These are phyloP conservation scores for Argyrosomus regius DNA, from an alignment of 2,797 vertebrate genomes.

Conservation along the genomic window DNA sequence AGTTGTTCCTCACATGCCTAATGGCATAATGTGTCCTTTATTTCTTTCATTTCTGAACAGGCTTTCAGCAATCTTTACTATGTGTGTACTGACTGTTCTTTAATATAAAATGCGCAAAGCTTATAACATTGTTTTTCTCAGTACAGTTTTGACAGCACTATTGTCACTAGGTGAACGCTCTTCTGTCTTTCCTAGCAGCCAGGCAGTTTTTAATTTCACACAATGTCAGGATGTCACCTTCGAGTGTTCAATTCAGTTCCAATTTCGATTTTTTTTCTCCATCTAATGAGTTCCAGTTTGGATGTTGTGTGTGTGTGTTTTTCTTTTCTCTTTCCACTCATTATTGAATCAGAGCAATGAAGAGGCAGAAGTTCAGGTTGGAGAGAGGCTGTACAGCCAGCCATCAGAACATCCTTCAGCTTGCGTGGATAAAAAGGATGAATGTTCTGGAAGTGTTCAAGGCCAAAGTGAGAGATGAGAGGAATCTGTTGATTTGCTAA, in stretches of 20 bases:
- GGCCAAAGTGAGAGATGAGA: slow-evolving; percentile 70
- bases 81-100: background rate
- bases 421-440: slow-evolving; percentile 57
- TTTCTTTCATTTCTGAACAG: slow-evolving; percentile 24
- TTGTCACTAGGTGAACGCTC: slow-evolving; percentile 29
- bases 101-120: slow-evolving; percentile 35
- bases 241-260: slow-evolving; percentile 45
- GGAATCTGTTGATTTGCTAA: slow-evolving; percentile 78
- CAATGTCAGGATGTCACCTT: slow-evolving; percentile 50
- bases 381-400: slow-evolving; percentile 50
- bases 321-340: background rate
- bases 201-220: slow-evolving; percentile 44
- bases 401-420: slow-evolving; percentile 70
- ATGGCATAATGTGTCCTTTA: slow-evolving; percentile 43
- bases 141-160: slow-evolving; percentile 17
- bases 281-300: slow-evolving; percentile 56
- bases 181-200: slow-evolving; percentile 27
- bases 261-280: slow-evolving; percentile 30
- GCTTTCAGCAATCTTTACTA: slow-evolving; percentile 7
- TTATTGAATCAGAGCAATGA: slow-evolving; percentile 51
- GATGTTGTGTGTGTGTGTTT: slow-evolving; percentile 20
- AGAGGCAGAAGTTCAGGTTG: slow-evolving; percentile 55
- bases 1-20: slow-evolving; percentile 43
- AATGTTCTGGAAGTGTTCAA: slow-evolving; percentile 73
- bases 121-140: slow-evolving; percentile 36